These are phyloP conservation scores for Tiliacea aurago DNA, from an alignment of 2,888 invertebrate species.

Conservation along the genomic window DNA sequence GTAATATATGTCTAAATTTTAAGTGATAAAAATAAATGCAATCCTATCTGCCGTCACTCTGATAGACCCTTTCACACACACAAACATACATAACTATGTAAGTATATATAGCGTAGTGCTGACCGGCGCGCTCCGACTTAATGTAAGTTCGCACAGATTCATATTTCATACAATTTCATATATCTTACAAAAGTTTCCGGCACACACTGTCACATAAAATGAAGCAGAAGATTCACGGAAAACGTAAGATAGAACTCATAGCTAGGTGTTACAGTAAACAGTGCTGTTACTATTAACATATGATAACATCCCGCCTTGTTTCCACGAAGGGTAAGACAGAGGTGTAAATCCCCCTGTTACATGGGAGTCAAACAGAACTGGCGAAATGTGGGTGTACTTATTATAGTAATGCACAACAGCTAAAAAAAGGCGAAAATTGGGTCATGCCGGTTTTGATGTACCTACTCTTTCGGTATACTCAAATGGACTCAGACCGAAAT, in stretches of 20 bases:
- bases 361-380: background rate
- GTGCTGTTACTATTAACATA: background rate
- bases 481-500: background rate
- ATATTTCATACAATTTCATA: conserved; percentile 67
- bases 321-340: background rate
- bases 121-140: conserved; percentile 35
- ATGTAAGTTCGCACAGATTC: conserved; percentile 58
- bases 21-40: conserved; percentile 6
- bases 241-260: background rate
- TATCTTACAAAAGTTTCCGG: conserved; percentile 60
- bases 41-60: background rate
- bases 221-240: conserved; percentile 20
- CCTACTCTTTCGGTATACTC: background rate
- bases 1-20: too few species aligned
- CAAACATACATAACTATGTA: background rate
- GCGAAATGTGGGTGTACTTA: background rate
- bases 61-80: background rate
- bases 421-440: background rate
- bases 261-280: background rate
- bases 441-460: background rate
- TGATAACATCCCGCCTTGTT: background rate
- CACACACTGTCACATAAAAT: background rate
- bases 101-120: conserved; percentile 9
- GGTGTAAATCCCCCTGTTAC: background rate
- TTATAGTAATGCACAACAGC: too few species aligned